A percentile compares a stretch with the other conserved stretches of the same genome.
These are phyloP conservation scores for Andinoacara biseriatus DNA, from an alignment of 2,113 vertebrate species.

Conservation along the genomic window DNA sequence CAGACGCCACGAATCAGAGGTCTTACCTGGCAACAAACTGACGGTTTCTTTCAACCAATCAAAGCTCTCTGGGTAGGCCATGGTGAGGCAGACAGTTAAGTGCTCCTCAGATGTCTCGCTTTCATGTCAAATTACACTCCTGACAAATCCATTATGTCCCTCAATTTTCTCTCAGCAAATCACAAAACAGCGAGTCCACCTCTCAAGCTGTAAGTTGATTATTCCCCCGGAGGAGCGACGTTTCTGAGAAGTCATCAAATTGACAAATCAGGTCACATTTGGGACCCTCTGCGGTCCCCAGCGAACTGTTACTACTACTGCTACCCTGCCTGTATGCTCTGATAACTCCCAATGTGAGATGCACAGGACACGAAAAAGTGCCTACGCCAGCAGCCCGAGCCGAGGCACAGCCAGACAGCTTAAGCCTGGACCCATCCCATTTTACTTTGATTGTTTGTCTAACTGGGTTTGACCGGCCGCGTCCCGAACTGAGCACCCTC, in stretches of 20 bases:
- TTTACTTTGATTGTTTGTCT: slow-evolving; percentile 55
- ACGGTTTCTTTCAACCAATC: slow-evolving; percentile 58
- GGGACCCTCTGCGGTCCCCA: slow-evolving; percentile 44
- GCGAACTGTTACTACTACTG: slow-evolving; percentile 35
- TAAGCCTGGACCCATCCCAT: slow-evolving; percentile 62
- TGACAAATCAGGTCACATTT: slow-evolving; percentile 66
- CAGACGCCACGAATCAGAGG: slow-evolving; percentile 1
- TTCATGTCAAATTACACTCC: slow-evolving; percentile 43
- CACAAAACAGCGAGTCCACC: slow-evolving; percentile 17
- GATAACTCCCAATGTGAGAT: slow-evolving; percentile 62
- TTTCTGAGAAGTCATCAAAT: slow-evolving; percentile 50
- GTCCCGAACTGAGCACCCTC: slow-evolving; percentile 41
- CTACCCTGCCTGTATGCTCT: slow-evolving; percentile 52
- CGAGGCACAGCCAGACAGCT: slow-evolving; percentile 63
- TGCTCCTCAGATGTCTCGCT: slow-evolving; percentile 32
- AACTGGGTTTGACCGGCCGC: slow-evolving; percentile 43
- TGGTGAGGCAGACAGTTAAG: slow-evolving; percentile 31
- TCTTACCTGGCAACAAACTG: slow-evolving; percentile 78
- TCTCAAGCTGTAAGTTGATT: slow-evolving; percentile 7
- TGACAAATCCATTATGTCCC: slow-evolving; percentile 46
- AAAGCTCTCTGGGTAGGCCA: slow-evolving; percentile 58
- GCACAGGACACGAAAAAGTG: slow-evolving; percentile 61
- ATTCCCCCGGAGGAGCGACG: slow-evolving; percentile 21
- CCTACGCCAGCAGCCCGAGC: slow-evolving; percentile 68
- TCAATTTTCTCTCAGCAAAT: slow-evolving; percentile 31